Conservation (phyloP, 2,888 invertebrate species). For the Zhuqinia jingwanae region DNA sequence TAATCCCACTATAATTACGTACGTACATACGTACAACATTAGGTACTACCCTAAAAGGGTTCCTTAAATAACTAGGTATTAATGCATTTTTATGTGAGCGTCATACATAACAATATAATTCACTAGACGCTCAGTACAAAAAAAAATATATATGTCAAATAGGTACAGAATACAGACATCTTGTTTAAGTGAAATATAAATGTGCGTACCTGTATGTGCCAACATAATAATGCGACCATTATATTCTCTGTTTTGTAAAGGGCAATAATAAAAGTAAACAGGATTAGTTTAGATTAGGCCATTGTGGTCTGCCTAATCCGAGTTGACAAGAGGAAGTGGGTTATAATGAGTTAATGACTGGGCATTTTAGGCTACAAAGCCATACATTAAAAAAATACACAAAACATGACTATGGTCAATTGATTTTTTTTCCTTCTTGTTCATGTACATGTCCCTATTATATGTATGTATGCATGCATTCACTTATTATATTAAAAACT, state of each 20-base stretch:
- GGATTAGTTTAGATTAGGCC: not conserved
- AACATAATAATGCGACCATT: too few relatives aligned
- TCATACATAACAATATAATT: too few relatives aligned
- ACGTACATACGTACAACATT: too few relatives aligned
- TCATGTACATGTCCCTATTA: too few relatives aligned
- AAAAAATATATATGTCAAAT: too few relatives aligned
- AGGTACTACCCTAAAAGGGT: too few relatives aligned
- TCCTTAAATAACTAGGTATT: too few relatives aligned
- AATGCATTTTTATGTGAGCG: too few relatives aligned
- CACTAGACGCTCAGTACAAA: too few relatives aligned
- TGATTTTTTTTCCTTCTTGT: too few relatives aligned
- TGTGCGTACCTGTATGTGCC: not conserved
- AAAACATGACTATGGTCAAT: slow-evolving; percentile 27
- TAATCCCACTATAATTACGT: not conserved
- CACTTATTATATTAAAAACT: too few relatives aligned
- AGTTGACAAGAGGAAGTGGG: slow-evolving; percentile 64
- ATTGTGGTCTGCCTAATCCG: slow-evolving; percentile 25
- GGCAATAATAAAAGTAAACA: not conserved
- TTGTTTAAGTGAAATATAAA: not conserved
- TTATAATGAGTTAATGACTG: slow-evolving; percentile 56
- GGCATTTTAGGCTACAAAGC: slow-evolving; percentile 24
- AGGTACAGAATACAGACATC: not conserved
- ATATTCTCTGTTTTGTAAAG: not conserved
- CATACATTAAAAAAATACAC: not conserved
- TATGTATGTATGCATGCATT: too few relatives aligned